Conservation (phyloP, 2,888 invertebrate genomes). For the Drosophila bunnanda region DNA sequence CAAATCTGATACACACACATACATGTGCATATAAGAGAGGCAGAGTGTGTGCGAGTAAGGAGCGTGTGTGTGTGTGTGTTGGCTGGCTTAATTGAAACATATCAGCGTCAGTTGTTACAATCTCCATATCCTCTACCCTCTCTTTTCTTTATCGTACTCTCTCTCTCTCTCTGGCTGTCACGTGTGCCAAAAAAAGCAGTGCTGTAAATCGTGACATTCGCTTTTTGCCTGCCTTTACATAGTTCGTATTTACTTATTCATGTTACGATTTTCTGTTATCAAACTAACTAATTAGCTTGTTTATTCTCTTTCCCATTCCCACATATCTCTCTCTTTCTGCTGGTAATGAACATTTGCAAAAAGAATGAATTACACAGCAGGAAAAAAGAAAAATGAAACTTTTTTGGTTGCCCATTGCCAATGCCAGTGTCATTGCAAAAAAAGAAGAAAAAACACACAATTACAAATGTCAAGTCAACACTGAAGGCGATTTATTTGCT, state of each 20-base stretch:
- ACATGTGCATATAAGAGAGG: neutral
- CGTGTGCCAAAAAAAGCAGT: conserved; percentile 13
- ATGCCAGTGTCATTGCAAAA: conserved; percentile 49
- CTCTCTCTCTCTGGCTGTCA: neutral
- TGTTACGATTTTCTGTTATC: conserved; percentile 28
- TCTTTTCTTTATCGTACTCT: neutral
- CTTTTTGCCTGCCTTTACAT: neutral
- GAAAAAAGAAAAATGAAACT: neutral
- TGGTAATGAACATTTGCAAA: conserved; percentile 42
- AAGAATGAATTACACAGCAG: neutral
- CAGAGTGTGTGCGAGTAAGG: no score
- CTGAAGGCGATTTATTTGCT: conserved; percentile 18
- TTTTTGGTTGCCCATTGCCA: conserved; percentile 43
- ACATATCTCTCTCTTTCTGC: conserved; percentile 11
- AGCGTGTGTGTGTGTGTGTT: conserved; percentile 1
- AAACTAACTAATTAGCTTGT: conserved; percentile 54
- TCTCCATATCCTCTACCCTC: neutral
- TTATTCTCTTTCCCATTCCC: conserved; percentile 12
- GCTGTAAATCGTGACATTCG: conserved; percentile 10
- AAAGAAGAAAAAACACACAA: conserved; percentile 11
- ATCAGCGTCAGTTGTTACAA: conserved; percentile 29
- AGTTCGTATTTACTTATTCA: conserved; percentile 17
- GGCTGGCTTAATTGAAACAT: conserved; percentile 46
- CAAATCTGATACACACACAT: conserved; percentile 22
- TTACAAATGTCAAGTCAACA: conserved; percentile 28